Evolutionary conservation across 2,888 invertebrate genomes (phyloP), one percentile per base, ranked within the genome.

Genomic region (Lacanobia oleracea): DNA sequence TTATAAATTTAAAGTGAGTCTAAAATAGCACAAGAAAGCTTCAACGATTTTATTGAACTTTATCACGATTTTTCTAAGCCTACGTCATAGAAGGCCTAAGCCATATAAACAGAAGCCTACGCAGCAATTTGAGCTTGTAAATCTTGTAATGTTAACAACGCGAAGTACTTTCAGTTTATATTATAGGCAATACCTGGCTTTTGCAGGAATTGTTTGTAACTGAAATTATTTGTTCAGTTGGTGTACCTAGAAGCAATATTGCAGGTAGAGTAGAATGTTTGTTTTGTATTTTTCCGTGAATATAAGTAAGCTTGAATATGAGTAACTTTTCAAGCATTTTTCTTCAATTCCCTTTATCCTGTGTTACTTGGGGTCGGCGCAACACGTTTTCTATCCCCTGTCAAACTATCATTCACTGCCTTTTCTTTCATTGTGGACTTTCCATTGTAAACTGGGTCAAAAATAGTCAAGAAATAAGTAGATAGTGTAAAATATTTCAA

Each of bases 81-180:
- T 62, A 79, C 40, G 57, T 43, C 43, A 43, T 43, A 12, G 43
- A 43, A 12, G 2, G 5, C 7, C 6, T 18, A 48, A 0, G 16
- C 18, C 18, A 48, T 18, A 48, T 18, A 18, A 45, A 48, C 18
- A 43, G 12, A 43, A 12, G 43, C 43, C 18, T 63, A 77, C 33
- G 59, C 79, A 54, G 53, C 50, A 72, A 73, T 79, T 79, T 54
- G 21, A 9, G 50, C 21, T 51, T 59, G 62, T 67, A 27, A 59
- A 33, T 48, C 18, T 59, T 10, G 16, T 48, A 21, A 54, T 69
- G n/a, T 43, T 43, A 50, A 51, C 12, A 8, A 51, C 14, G 18
- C 66, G 1, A 45, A 43, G 10, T 50, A 14, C 10, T 50, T 56
- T 37, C 10, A 48, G 21, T 21, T 51, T 23, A 18, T n/a, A 50